Conservation (phyloP, 2,113 vertebrate species). For the Myotis yumanensis region DNA sequence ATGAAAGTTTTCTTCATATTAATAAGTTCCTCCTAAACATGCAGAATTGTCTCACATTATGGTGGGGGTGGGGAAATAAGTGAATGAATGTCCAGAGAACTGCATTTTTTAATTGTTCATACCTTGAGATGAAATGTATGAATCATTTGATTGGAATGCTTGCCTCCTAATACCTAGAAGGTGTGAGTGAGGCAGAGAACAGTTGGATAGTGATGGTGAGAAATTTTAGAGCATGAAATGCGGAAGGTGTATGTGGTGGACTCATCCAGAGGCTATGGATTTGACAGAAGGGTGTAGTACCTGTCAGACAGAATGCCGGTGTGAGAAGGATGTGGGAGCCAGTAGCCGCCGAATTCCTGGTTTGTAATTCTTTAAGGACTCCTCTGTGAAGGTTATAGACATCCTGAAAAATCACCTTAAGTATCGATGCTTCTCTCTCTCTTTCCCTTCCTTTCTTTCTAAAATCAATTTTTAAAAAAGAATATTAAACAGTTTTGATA, state of each 20-base stretch:
- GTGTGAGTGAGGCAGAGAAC: not conserved
- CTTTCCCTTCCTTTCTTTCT: not conserved
- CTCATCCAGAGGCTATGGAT: not conserved
- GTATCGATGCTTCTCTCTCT: not conserved
- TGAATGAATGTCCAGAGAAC: not conserved
- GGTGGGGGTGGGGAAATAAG: not conserved
- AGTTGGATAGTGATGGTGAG: not conserved
- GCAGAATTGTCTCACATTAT: not conserved
- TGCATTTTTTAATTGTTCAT: not conserved
- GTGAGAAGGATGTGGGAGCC: not conserved
- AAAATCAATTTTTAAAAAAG: not conserved
- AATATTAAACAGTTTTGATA: not conserved
- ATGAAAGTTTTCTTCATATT: not conserved
- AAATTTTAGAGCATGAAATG: not conserved
- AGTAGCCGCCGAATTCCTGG: not conserved
- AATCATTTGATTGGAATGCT: not conserved
- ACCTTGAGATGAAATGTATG: not conserved
- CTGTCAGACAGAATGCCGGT: not conserved
- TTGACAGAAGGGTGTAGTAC: not conserved
- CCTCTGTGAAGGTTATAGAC: not conserved
- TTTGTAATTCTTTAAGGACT: not conserved
- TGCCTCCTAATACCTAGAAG: not conserved
- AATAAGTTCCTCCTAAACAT: not conserved
- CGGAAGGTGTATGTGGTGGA: not conserved
- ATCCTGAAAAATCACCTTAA: conserved; percentile 14